Percentiles rank a stretch among this genome's conserved stretches.
phyloP scores from a whole-genome alignment of 2,113 vertebrate species.

The Noturus placidus region DNA sequence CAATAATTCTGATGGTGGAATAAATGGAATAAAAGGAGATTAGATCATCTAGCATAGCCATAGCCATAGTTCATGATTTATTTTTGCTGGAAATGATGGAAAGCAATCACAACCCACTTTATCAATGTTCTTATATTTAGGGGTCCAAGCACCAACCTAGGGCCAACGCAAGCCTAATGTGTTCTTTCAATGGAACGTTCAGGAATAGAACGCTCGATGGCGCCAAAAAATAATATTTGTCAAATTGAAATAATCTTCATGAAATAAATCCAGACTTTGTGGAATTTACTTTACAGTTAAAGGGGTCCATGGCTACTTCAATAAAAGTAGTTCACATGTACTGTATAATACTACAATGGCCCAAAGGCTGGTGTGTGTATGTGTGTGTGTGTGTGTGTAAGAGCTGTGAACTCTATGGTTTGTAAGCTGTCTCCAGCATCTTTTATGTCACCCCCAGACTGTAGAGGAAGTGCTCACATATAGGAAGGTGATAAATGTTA shows the following conservation, averaged over 20 bases:
- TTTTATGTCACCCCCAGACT: not conserved
- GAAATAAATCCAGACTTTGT: not conserved
- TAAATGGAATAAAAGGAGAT: not conserved
- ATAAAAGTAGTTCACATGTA: not conserved
- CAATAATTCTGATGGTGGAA: not conserved
- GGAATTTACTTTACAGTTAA: not conserved
- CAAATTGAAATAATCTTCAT: not conserved
- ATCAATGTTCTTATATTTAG: not conserved
- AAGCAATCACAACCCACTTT: not conserved
- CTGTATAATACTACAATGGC: not conserved
- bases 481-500: not conserved
- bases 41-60: not conserved
- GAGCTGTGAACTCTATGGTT: slow-evolving; percentile 22
- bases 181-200: not conserved
- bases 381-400: not conserved
- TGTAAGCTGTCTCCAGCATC: slow-evolving; percentile 9
- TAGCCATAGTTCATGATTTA: not conserved
- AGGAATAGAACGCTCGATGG: not conserved
- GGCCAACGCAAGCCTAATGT: not conserved
- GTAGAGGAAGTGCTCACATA: not conserved
- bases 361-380: not conserved
- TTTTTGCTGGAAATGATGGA: not conserved
- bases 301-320: not conserved
- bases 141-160: not conserved
- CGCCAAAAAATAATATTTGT: not conserved